Base-by-base conservation (phyloP, 2,797 vertebrate species). In the Manis crassicaudata region DNA sequence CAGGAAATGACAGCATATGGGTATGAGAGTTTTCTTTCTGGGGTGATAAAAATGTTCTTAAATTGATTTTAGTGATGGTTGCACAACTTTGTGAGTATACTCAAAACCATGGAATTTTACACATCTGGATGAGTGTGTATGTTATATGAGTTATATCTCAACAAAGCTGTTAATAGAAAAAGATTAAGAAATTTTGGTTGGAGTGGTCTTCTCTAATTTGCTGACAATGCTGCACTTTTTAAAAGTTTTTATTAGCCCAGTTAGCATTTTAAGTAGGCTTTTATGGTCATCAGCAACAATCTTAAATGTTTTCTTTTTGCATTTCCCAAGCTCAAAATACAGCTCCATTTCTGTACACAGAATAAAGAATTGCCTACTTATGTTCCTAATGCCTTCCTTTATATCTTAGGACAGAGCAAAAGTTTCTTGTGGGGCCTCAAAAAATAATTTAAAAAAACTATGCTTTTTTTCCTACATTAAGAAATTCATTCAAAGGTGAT, bases 311-410 rank as follows among this genome's bases (percentile, higher is more conserved):
- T 95, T 84, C n/a, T 70, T 65, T 93, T 63, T 76, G 20, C 14
- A 77, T 62, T 5, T 73, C 7, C 23, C 13, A 72, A 32, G 9
- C 40, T 95, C 50, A 92, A 92, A 79, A 77, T 62, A 72, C 14
- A 92, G 7, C 14, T 88, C 1, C 3, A 76, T 90, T 88, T 93
- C 56, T 80, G 62, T 12, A 73, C 7, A 29, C 6, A 62, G 12
- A 62, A 40, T 65, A 60, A 76, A 58, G 6, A 80, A 63, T 18
- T 67, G 35, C 10, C 56, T 86, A 58, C 9, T 43, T 32, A 16
- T 92, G 96, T 96, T 56, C 7, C 18, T 70, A 63, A 90, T 65
- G 13, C 21, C 10, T 20, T 90, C 6, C n/a, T 85, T 88, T 83
- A 65, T 87, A 65, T 85, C 32, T 73, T 77, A 63, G 6, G 35